Evolutionary conservation across 2,797 vertebrate species (phyloP).

Genomic region (Spheniscus humboldti): DNA sequence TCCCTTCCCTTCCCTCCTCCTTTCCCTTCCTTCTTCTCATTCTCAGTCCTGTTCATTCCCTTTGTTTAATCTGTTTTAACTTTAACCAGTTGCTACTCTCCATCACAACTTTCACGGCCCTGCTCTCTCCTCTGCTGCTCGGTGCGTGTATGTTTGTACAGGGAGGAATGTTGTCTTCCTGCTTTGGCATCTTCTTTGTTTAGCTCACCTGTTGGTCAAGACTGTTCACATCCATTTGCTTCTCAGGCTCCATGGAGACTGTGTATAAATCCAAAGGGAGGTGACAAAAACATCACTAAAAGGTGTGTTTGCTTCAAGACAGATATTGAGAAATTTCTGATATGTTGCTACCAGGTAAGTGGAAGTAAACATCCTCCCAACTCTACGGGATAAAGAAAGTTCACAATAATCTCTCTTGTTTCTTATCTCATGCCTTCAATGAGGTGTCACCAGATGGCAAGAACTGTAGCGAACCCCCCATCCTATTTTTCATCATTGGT

Average conservation of each 20-base stretch:
- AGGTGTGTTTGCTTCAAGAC: slow-evolving; percentile 51
- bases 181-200: slow-evolving; percentile 15
- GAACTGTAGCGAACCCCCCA: background rate
- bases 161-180: slow-evolving; percentile 18
- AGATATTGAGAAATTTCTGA: slow-evolving; percentile 51
- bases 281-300: slow-evolving; percentile 48
- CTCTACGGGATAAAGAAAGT: slow-evolving; percentile 18
- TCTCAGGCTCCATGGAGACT: slow-evolving; percentile 48
- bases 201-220: slow-evolving; percentile 6
- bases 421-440: slow-evolving; percentile 47
- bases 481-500: background rate
- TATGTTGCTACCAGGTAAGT: slow-evolving; percentile 32
- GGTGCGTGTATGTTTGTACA: slow-evolving; percentile 3
- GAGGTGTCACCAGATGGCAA: background rate
- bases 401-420: slow-evolving; percentile 54
- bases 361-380: slow-evolving; percentile 57
- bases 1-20: background rate
- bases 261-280: background rate
- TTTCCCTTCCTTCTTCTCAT: background rate
- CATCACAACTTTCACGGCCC: background rate
- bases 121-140: background rate
- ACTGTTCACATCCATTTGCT: slow-evolving; percentile 24
- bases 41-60: background rate
- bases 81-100: background rate
- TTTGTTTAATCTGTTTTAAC: slow-evolving; percentile 35